Evolutionary conservation across 2,113 vertebrate species (phyloP), one percentile per base, ranked within the genome.

Genomic region (Engystomops pustulosus): DNA sequence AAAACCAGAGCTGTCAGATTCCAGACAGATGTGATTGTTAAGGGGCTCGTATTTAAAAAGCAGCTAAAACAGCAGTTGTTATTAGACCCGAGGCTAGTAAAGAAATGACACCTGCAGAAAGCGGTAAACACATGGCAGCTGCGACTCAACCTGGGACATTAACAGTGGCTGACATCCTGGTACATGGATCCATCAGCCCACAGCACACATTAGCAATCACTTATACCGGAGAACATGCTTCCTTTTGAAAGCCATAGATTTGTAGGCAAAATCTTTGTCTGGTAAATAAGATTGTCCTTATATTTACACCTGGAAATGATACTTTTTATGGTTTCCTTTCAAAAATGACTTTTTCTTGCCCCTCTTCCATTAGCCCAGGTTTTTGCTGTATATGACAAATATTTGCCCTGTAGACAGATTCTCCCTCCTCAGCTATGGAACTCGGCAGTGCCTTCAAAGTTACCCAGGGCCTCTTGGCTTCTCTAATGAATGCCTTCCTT

Each of bases 91-190:
- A 74, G 80, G 80, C 68, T 82, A 82, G 68, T 82, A 82, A 82
- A 82, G 80, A 82, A 82, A 82, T 72, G 80, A 82, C 80, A 82
- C 80, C 80, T 71, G 80, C 68, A 60, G 23, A 58, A 82, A 72
- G 80, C 74, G 80, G 80, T 72, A 82, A 82, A 82, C 68, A 72
- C 51, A 82, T 82, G 69, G 47, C 80, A 82, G 69, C 38, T 82
- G 68, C 51, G 44, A 82, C 53, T 72, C 80, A 60, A 49, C 60
- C 47, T 10, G 80, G 80, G 68, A 82, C 51, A 72, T 72, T 72
- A 72, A 58, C 14, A 53, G 36, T 60, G 69, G 51, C 51, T 60
- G 30, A 72, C 68, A 60, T 72, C 38, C 51, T 82, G 69, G 23
- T 82, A 32, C 17, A 41, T 30, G 15, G 67, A 25, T n/a, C 49